Base-by-base conservation (phyloP, 30 jellyfish, hydroid and myxozoan genomes). In the Nemopilema nomurai region DNA sequence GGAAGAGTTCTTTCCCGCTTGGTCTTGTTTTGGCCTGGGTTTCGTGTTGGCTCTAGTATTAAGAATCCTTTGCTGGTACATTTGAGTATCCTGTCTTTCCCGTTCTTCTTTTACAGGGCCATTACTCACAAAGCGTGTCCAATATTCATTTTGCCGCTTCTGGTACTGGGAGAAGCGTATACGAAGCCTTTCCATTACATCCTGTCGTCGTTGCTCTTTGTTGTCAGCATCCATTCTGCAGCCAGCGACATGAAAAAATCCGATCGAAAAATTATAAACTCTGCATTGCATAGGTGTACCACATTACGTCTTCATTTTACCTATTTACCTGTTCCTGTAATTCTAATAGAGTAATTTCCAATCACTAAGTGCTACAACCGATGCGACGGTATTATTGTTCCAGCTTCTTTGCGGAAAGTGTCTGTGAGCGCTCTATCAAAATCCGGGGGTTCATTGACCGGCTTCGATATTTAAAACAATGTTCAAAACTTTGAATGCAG, bases 131-230 rank as follows among this genome's bases (percentile, higher is more conserved):
- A 62, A 89, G 78, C 91, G 89, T 51, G 89, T 87, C 73, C 31
- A 80, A 63, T 28, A 77, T 50, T 89, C 97, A 19, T 67, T 65
- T 64, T 89, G 97, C 51, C 90, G 91, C 76, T 81, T 89, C 28
- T 89, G 97, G 70, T 89, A 89, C 76, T 89, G 97, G 74, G 89
- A 71, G 73, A 89, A 89, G 73, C 97, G 97, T 77, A 89, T 81
- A 64, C 97, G 91, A 73, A 89, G 92, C 87, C 97, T 74, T 66
- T 89, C 97, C 78, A 89, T 64, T 52, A 89, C 63, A 81, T 89
- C 97, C 82, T 76, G 84, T 22, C 97, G 92, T 51, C 97, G 92
- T 81, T 81, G 97, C 83, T 82, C 96, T 86, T 86, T 87, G 96
- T 87, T 87, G 75, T 87, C 96, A 80, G 89, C 89, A 70, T 87